Evolutionary conservation across 2,888 invertebrate genomes (phyloP).

Genomic region (Biston betularia): DNA sequence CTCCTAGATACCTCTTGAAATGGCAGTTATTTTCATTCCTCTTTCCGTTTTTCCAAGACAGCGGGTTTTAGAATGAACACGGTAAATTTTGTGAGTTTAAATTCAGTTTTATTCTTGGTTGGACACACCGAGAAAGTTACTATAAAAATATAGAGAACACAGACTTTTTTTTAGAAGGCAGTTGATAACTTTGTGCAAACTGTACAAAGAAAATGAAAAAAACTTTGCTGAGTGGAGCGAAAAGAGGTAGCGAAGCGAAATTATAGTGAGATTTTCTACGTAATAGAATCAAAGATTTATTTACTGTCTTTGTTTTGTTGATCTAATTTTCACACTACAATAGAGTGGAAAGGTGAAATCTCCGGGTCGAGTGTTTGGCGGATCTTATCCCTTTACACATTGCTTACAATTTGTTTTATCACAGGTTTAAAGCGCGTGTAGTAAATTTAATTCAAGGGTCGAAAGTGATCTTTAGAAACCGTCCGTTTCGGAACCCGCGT

Average conservation of each 20-base stretch:
- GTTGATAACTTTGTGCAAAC: neutral
- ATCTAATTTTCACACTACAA: neutral
- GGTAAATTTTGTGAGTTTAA: neutral
- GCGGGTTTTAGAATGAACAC: neutral
- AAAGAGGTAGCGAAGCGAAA: neutral
- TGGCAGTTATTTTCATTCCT: constrained; percentile 6
- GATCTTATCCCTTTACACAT: too few relatives aligned
- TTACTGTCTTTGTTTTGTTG: neutral
- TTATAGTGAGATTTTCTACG: neutral
- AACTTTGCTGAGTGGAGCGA: neutral
- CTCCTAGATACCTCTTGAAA: constrained; percentile 1
- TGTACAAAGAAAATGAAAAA: neutral
- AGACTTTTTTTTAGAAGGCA: neutral
- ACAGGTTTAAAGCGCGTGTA: neutral
- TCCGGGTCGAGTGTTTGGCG: neutral
- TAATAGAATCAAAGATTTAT: neutral
- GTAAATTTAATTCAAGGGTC: constrained; percentile 4
- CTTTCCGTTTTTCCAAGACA: constrained; percentile 8
- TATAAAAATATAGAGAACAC: constrained; percentile 2
- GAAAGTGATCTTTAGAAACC: constrained; percentile 10
- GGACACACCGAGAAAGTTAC: neutral
- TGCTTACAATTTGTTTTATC: constrained; percentile 5
- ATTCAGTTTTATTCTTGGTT: constrained; percentile 10
- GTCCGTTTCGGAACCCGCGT: constrained; percentile 8
- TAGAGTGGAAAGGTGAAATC: neutral